phyloP scores from a whole-genome alignment of 2,888 invertebrate species.

The Sphaerophoria taeniata region DNA sequence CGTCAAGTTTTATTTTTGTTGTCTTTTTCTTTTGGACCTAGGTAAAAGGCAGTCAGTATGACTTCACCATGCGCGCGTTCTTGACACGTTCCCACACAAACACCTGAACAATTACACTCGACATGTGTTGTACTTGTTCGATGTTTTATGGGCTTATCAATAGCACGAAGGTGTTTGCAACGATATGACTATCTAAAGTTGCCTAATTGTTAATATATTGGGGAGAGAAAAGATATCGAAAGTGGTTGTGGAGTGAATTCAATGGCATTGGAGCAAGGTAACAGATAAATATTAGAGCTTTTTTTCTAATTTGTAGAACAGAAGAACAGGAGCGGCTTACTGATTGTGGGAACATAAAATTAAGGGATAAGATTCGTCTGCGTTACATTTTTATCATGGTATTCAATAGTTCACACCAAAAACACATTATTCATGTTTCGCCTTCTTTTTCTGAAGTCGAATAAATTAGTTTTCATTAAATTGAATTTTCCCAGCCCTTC shows the following conservation, averaged over 20 bases:
- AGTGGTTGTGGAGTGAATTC: not conserved
- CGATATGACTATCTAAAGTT: slow-evolving; percentile 62
- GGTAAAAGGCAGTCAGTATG: slow-evolving; percentile 1
- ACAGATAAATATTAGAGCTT: not conserved
- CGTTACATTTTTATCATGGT: too few relatives aligned
- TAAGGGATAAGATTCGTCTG: too few relatives aligned
- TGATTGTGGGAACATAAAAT: slow-evolving; percentile 12
- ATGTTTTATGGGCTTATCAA: slow-evolving; percentile 61
- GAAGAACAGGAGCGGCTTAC: not conserved
- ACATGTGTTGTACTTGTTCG: slow-evolving; percentile 50
- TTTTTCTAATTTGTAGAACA: too few relatives aligned
- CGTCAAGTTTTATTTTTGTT: slow-evolving; percentile 15
- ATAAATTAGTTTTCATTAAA: too few relatives aligned
- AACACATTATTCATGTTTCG: too few relatives aligned
- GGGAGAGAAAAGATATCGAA: slow-evolving; percentile 8
- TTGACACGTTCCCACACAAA: slow-evolving; percentile 66
- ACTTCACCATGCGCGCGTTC: slow-evolving; percentile 63
- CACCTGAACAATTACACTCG: slow-evolving; percentile 61
- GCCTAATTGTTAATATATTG: not conserved
- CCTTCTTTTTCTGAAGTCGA: too few relatives aligned
- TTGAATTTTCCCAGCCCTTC: too few relatives aligned
- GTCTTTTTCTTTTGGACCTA: slow-evolving; percentile 6
- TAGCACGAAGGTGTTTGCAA: slow-evolving; percentile 52
- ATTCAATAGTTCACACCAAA: too few relatives aligned
- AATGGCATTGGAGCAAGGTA: slow-evolving; percentile 41